Conservation (phyloP, 2,888 invertebrate species). For the Dexiosoma caninum region DNA sequence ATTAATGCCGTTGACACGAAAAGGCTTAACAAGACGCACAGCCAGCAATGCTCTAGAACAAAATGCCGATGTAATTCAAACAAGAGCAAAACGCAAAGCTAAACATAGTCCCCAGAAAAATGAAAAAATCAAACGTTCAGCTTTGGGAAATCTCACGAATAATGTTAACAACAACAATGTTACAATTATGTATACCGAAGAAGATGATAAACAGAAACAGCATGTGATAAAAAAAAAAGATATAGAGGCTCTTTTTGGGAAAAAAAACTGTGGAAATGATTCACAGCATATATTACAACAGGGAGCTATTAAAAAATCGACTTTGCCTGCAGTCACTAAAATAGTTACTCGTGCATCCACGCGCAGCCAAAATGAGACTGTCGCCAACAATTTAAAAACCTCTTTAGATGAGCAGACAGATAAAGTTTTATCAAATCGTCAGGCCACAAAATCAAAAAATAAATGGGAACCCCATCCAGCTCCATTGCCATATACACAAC, state of each 20-base stretch:
- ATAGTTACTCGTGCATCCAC: constrained; percentile 70
- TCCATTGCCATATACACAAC: constrained; percentile 54
- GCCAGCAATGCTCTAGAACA: constrained; percentile 71
- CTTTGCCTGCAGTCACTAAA: constrained; percentile 63
- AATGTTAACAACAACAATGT: constrained; percentile 72
- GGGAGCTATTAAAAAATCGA: constrained; percentile 18
- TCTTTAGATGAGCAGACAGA: constrained; percentile 52
- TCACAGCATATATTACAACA: constrained; percentile 46
- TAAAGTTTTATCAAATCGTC: constrained; percentile 69
- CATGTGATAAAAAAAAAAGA: constrained; percentile 65
- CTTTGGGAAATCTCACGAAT: constrained; percentile 91
- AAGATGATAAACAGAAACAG: constrained; percentile 78
- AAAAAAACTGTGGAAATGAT: constrained; percentile 53
- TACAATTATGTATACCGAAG: constrained; percentile 67
- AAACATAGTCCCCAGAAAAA: constrained; percentile 87
- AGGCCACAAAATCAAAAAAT: constrained; percentile 72
- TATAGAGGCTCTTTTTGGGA: constrained; percentile 42
- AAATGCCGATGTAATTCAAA: constrained; percentile 71
- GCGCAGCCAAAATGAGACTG: constrained; percentile 66
- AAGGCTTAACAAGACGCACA: constrained; percentile 70
- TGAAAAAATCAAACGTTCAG: constrained; percentile 87
- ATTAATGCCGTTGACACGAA: constrained; percentile 70
- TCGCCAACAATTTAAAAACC: constrained; percentile 56
- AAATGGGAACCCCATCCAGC: constrained; percentile 63
- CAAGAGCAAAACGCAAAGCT: constrained; percentile 86